Base-by-base conservation (phyloP, 2,113 vertebrate species). In the Cisticola juncidis region DNA sequence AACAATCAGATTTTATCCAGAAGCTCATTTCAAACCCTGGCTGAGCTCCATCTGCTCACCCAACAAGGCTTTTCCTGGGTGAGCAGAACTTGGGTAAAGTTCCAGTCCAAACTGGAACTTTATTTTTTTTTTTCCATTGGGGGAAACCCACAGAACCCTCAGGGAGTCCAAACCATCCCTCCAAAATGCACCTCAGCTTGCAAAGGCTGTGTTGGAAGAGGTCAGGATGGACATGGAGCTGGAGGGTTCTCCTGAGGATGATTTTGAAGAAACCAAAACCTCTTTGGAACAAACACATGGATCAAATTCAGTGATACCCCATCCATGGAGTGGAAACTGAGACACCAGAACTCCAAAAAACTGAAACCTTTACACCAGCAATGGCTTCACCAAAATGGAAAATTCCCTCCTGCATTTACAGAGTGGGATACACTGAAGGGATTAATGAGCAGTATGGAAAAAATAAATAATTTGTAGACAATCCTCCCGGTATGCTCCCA, bases 381-480 rank as follows among this genome's bases (percentile, higher is more conserved):
- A 14, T 2, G 1, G 12, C 35, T 44, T 18, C 71, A 53, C 26
- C 73, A 61, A 42, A 20, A 23, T 1, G 15, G 40, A 21, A 10
- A 24, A 28, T 3, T 17, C 36, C 36, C 47, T 78, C 56, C 70
- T 54, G 47, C 7, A 5, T 9, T 9, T 48, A 31, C 60, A 88
- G 22, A 38, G 5, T 12, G 35, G 21, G 47, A 72, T 11, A 26
- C 69, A 33, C 16, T 15, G 10, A 64, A 77, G 18, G 69, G 26
- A 48, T 29, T 11, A 11, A 45, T 0, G 6, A 74, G 4, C 1
- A 17, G 36, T 0, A 9, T 2, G 14, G 14, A 6, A 16, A 9
- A 42, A 29, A 4, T 2, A 38, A 38, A 38, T 38, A 38, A 38
- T 38, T 38, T 38, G 38, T 38, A 9, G 38, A 38, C 38, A 38